A percentile compares a stretch with the other conserved stretches of the same genome.
Conservation (phyloP, 2,113 vertebrate species). For the Amazona guildingii region DNA sequence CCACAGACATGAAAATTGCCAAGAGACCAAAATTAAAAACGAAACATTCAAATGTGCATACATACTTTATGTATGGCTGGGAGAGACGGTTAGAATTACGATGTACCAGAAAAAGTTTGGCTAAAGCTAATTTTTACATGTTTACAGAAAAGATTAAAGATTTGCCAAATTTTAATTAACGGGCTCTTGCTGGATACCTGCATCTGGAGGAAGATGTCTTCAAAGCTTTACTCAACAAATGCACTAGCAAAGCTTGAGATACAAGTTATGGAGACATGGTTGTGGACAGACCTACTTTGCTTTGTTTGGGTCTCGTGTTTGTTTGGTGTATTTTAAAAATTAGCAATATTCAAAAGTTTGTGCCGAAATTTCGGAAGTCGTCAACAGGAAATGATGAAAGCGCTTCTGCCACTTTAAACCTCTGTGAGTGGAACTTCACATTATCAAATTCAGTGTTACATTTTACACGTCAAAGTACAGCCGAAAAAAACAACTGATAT, state of each 20-base stretch:
- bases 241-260: neutral
- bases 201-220: neutral
- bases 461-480: neutral
- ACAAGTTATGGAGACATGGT: neutral
- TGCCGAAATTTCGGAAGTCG: neutral
- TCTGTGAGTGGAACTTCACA: neutral
- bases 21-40: neutral
- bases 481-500: neutral
- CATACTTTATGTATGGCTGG: neutral
- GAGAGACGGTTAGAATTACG: neutral
- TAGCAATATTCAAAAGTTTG: neutral
- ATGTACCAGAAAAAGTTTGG: neutral
- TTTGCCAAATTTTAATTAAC: neutral
- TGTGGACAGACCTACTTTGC: neutral
- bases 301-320: neutral
- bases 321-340: neutral
- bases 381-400: neutral
- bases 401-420: neutral
- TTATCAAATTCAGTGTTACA: neutral
- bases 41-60: neutral
- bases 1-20: neutral
- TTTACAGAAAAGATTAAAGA: neutral
- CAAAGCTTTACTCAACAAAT: neutral
- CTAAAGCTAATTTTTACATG: neutral
- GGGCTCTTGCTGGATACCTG: neutral